Conservation (phyloP, 1,140 invertebrate species). For the Temnothorax longispinosus region DNA sequence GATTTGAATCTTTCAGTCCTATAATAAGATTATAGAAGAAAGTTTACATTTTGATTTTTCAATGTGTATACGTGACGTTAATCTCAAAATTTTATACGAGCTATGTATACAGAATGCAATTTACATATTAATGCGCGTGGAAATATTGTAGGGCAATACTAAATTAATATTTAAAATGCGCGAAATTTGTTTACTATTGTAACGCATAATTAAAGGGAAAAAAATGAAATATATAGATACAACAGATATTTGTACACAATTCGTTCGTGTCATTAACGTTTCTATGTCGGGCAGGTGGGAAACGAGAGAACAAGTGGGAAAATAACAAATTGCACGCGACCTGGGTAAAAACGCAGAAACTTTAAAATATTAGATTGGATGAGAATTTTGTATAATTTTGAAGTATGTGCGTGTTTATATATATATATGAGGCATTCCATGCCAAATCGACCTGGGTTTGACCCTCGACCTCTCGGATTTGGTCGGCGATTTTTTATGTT, state of each 20-base stretch:
- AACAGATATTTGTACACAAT: constrained; percentile 60
- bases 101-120: not conserved
- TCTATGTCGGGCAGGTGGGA: constrained; percentile 28
- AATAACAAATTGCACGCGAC: constrained; percentile 43
- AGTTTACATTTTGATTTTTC: constrained; percentile 57
- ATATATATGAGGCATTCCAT: not conserved
- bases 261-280: constrained; percentile 12
- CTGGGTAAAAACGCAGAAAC: constrained; percentile 67
- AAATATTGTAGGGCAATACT: constrained; percentile 19
- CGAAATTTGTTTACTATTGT: constrained; percentile 60
- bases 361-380: constrained; percentile 58
- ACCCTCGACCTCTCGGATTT: too few relatives aligned
- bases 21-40: constrained; percentile 33
- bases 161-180: constrained; percentile 25
- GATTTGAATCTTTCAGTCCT: constrained; percentile 42
- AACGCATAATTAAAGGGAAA: constrained; percentile 45
- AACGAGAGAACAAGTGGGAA: not conserved
- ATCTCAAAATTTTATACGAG: constrained; percentile 59
- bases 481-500: too few relatives aligned
- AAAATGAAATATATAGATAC: constrained; percentile 51
- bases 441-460: too few relatives aligned
- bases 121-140: constrained; percentile 18
- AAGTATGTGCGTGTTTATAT: constrained; percentile 54
- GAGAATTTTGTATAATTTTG: constrained; percentile 68
- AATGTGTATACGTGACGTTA: constrained; percentile 12